Conservation (phyloP, 2,797 vertebrate species). For the Darevskia nairensis region DNA sequence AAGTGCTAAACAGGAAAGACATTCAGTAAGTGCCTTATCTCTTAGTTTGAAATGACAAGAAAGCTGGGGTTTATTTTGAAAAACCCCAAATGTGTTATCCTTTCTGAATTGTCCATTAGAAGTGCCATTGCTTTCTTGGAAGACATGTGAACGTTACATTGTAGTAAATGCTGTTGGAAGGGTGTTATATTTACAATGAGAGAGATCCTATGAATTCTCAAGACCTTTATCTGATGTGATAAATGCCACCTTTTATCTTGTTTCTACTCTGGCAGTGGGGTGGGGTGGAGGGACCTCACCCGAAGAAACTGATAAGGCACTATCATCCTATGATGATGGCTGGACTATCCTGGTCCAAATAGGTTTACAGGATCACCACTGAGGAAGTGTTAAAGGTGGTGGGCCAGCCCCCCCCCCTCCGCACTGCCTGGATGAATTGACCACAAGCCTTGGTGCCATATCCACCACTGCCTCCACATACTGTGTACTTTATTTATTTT, state of each 20-base stretch:
- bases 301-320: background rate
- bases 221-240: background rate
- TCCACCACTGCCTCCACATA: background rate
- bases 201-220: background rate
- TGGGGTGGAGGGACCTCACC: no score
- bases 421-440: no score
- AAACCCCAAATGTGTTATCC: conserved; percentile 31
- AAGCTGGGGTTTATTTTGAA: conserved; percentile 26
- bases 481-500: background rate
- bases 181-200: background rate
- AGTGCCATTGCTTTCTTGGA: conserved; percentile 5
- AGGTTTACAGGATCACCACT: background rate
- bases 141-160: background rate
- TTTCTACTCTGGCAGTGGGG: background rate
- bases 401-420: background rate
- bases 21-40: conserved; percentile 28
- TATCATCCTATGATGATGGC: background rate
- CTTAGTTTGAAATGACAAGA: conserved; percentile 48
- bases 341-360: no score
- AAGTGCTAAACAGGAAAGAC: conserved; percentile 60
- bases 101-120: conserved; percentile 10
- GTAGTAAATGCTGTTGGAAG: background rate
- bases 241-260: background rate
- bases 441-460: background rate
- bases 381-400: background rate